Conservation (phyloP, 2,888 invertebrate species). For the Melinaea marsaeus region DNA sequence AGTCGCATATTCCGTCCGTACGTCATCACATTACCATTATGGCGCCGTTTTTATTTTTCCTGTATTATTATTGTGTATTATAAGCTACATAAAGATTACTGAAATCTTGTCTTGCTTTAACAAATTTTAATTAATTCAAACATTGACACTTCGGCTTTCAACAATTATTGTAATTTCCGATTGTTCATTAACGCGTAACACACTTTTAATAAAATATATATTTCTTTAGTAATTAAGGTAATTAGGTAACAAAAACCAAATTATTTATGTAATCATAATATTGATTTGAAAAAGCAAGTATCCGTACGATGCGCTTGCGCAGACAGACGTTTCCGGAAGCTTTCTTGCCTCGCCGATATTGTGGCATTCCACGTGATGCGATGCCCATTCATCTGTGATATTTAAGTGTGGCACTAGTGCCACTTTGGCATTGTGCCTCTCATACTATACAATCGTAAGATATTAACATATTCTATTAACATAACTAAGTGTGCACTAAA, state of each 20-base stretch:
- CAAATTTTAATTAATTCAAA: no score
- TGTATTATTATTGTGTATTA: no score
- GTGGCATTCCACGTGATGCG: constrained; percentile 49
- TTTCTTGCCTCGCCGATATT: constrained; percentile 15
- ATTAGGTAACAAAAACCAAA: no score
- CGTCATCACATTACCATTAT: constrained; percentile 10
- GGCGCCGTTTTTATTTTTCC: constrained; percentile 10
- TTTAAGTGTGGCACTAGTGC: constrained; percentile 55
- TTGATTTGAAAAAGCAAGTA: no score
- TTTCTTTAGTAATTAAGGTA: no score
- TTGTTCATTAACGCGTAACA: no score
- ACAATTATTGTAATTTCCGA: no score
- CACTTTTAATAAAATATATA: no score
- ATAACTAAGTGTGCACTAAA: constrained; percentile 8
- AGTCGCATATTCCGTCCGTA: constrained; percentile 13
- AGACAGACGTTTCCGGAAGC: neutral
- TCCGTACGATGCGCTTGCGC: neutral
- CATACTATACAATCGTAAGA: constrained; percentile 51
- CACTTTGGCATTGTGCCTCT: constrained; percentile 70
- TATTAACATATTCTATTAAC: constrained; percentile 31
- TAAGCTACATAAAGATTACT: no score
- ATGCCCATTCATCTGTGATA: constrained; percentile 67
- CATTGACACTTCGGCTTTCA: no score
- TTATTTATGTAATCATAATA: no score
- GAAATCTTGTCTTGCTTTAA: no score